A percentile compares a stretch with the other conserved stretches of the same genome.
phyloP scores from a whole-genome alignment of 2,113 vertebrate genomes.

The Paradoxurus hermaphroditus region DNA sequence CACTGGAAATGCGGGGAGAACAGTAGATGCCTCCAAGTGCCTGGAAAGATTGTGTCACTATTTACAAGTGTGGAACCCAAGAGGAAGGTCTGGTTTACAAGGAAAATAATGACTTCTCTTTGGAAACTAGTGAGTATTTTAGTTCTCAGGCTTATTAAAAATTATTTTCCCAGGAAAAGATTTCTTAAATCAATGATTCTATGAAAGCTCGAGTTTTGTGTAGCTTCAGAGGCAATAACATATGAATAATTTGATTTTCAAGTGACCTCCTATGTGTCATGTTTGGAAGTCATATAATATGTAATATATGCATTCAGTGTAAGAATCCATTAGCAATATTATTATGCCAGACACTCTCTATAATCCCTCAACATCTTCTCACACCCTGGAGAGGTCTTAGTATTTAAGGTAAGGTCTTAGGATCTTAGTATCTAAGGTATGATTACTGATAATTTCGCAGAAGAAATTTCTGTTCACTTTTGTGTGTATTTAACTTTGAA shows the following conservation, averaged over 20 bases:
- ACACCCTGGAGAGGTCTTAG: background rate
- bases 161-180: constrained; percentile 22
- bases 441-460: constrained; percentile 49
- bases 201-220: constrained; percentile 24
- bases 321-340: constrained; percentile 56
- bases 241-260: constrained; percentile 53
- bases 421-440: constrained; percentile 20
- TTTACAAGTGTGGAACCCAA: background rate
- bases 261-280: constrained; percentile 9
- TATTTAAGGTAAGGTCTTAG: constrained; percentile 6
- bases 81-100: background rate
- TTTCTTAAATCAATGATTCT: background rate
- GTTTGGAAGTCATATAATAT: constrained; percentile 48
- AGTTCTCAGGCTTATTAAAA: background rate
- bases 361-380: background rate
- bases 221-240: background rate
- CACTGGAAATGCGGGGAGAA: background rate
- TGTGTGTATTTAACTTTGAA: constrained; percentile 53
- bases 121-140: background rate
- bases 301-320: constrained; percentile 28
- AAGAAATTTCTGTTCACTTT: constrained; percentile 46
- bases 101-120: constrained; percentile 23
- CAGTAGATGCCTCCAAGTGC: background rate
- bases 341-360: constrained; percentile 9
- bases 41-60: background rate